Evolutionary conservation across 2,888 invertebrate species (phyloP).

Genomic region (Stenolophus ochropezus): DNA sequence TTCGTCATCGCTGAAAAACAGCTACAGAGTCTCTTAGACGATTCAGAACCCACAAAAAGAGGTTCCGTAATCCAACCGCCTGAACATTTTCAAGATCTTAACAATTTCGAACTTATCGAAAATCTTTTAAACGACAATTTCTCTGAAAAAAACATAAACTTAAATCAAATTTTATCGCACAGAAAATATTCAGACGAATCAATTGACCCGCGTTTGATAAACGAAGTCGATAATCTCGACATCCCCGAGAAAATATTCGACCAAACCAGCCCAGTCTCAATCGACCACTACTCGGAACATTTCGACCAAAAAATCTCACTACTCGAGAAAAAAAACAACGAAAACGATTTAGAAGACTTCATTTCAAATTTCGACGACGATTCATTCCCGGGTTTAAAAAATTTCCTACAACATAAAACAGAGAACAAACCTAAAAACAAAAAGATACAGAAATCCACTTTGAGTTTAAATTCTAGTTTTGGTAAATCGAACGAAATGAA

Average conservation of each 20-base stretch:
- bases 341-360: constrained; percentile 80
- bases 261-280: constrained; percentile 67
- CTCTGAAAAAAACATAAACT: constrained; percentile 60
- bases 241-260: constrained; percentile 71
- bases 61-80: constrained; percentile 71
- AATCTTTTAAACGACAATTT: constrained; percentile 69
- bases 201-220: constrained; percentile 79
- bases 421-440: constrained; percentile 63
- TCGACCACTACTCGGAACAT: constrained; percentile 74
- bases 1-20: constrained; percentile 87
- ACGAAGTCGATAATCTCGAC: constrained; percentile 82
- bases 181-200: constrained; percentile 70
- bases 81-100: constrained; percentile 71
- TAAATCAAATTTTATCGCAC: constrained; percentile 63
- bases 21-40: constrained; percentile 84
- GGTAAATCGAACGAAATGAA: constrained; percentile 71
- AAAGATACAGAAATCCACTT: constrained; percentile 73
- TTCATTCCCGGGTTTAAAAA: constrained; percentile 73
- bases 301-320: constrained; percentile 76
- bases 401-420: constrained; percentile 64
- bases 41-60: constrained; percentile 54
- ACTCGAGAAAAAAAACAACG: constrained; percentile 70
- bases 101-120: constrained; percentile 70
- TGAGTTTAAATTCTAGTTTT: constrained; percentile 77
- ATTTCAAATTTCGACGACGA: constrained; percentile 81